Conservation (phyloP, 2,113 vertebrate genomes). For the Heterocephalus glaber region DNA sequence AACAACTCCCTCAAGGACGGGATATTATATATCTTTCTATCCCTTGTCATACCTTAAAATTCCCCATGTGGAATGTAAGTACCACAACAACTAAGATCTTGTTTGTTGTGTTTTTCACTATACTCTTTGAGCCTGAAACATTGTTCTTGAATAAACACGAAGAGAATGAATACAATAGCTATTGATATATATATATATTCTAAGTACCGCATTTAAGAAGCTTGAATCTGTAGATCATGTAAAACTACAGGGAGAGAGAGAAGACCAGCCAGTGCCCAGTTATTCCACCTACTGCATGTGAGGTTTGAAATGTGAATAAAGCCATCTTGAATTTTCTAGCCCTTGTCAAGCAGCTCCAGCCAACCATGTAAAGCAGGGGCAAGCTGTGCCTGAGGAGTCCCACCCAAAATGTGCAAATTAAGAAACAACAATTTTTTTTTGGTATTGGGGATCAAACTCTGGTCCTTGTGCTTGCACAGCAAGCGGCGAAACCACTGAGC, state of each 20-base stretch:
- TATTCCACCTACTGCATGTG: neutral
- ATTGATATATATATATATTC: neutral
- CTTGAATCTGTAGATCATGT: neutral
- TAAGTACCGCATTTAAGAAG: neutral
- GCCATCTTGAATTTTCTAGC: neutral
- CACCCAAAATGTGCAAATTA: neutral
- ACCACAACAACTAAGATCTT: neutral
- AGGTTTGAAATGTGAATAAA: neutral
- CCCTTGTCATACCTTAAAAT: neutral
- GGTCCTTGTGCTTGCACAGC: no score
- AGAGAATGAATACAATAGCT: neutral
- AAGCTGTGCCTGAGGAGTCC: neutral
- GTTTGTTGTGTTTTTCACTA: neutral
- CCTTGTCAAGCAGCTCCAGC: neutral
- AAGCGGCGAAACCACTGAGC: no score
- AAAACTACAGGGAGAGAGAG: neutral
- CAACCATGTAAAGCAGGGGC: neutral
- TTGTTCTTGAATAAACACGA: neutral
- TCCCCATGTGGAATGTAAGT: neutral
- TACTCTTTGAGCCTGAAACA: neutral
- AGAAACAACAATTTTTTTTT: neutral
- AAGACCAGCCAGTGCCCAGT: neutral
- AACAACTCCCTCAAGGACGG: neutral
- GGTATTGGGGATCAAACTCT: no score
- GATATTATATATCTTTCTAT: neutral